A percentile compares a stretch with the other conserved stretches of the same genome.
phyloP scores from a whole-genome alignment of 2,797 vertebrate genomes.

The Phalanger gymnotis region DNA sequence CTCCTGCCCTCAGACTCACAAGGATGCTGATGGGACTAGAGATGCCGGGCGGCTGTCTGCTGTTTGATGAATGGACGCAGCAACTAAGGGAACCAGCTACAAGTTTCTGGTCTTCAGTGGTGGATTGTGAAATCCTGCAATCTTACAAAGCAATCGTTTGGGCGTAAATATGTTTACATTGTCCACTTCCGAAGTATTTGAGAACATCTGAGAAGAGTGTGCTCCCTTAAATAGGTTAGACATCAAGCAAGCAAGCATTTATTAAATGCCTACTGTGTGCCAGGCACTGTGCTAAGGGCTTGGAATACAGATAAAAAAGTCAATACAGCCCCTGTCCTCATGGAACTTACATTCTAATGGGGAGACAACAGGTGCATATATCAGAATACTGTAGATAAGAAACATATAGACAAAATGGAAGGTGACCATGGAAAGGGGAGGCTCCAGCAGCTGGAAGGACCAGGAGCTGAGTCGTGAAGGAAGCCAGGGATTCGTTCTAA shows the following conservation, averaged over 20 bases:
- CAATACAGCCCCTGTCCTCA: neutral
- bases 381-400: neutral
- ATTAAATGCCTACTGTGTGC: neutral
- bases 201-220: constrained; percentile 44
- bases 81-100: neutral
- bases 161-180: constrained; percentile 58
- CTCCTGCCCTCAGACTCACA: neutral
- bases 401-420: neutral
- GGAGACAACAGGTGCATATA: neutral
- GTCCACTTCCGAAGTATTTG: constrained; percentile 54
- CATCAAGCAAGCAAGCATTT: neutral
- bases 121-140: neutral
- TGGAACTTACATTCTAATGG: neutral
- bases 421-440: neutral
- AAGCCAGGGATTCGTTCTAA: neutral
- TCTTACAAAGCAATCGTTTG: constrained; percentile 43
- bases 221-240: constrained; percentile 49
- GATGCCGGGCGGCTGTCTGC: neutral
- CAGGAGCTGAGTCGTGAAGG: neutral
- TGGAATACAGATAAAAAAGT: neutral
- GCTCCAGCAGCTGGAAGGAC: neutral
- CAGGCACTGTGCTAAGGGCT: neutral
- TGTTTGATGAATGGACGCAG: neutral
- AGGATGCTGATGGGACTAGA: neutral
- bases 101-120: neutral